These are phyloP conservation scores for Pristis pectinata DNA, from an alignment of 2,797 vertebrate species.

Conservation along the genomic window DNA sequence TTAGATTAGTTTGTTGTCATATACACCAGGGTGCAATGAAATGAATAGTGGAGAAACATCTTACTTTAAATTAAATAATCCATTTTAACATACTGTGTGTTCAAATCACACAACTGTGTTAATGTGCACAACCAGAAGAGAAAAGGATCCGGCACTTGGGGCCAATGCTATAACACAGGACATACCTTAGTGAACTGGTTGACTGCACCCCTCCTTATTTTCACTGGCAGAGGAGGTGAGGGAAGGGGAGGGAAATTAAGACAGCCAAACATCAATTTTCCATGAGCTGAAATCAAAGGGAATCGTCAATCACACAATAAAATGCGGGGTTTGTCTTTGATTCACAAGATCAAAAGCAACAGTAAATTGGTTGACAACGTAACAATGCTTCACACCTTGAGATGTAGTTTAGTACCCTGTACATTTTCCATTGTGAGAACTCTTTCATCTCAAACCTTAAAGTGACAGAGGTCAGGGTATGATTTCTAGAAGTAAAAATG, in stretches of 20 bases:
- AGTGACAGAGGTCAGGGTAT: background rate
- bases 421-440: background rate
- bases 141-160: background rate
- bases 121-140: background rate
- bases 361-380: conserved; percentile 1
- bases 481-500: background rate
- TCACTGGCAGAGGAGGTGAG: background rate
- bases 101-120: background rate
- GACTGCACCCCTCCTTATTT: background rate
- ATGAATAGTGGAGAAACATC: no score
- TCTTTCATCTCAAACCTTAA: background rate
- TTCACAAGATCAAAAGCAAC: conserved; percentile 15
- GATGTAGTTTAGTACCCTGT: background rate
- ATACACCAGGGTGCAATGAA: no score
- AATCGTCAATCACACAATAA: background rate
- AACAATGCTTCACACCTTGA: background rate
- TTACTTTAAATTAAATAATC: no score
- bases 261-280: background rate
- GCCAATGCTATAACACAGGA: background rate
- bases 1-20: no score
- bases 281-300: background rate
- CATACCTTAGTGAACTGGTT: background rate
- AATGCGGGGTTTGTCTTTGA: background rate
- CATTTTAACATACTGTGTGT: background rate
- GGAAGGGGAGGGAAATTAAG: background rate